Evolutionary conservation across 2,113 vertebrate genomes (phyloP), one percentile per base, ranked within the genome.

Genomic region (Takifugu flavidus): DNA sequence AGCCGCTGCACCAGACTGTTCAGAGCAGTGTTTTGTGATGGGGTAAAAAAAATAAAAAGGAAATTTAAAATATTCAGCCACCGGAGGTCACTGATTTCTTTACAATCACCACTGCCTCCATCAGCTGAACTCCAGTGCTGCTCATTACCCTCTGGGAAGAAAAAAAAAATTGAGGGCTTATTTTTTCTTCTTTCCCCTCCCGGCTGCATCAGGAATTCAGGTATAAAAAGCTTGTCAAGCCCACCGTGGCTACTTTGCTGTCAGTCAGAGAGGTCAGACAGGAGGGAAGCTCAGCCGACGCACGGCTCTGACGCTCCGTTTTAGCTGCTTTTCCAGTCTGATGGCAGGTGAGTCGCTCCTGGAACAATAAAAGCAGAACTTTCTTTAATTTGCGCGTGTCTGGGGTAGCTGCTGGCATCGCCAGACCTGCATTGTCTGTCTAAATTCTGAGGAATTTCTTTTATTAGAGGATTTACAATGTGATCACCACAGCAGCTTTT

Each of bases 211-310:
- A 74, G 77, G 82, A 82, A 72, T 75, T 85, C 58, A 53, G 65
- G 76, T 91, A 85, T 88, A 87, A 82, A 57, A 82, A 84, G 84
- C 78, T 74, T 78, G 89, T 89, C 85, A 87, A 84, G 86, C 82
- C 87, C 83, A 82, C 88, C 83, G 87, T 86, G 90, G 89, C 75
- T 82, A 82, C 85, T 83, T 62, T 59, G 77, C 87, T 87, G 77
- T 89, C 86, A 86, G 88, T 91, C 87, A 90, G 75, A 82, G 75
- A 82, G 86, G 83, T 78, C 78, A 86, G 75, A 55, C 71, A 77
- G 79, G 67, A 83, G 75, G 74, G 77, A 77, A 54, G 74, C 71
- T 71, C 77, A 61, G 77, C 76, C 53, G n/a, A 49, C 4, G 84
- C 74, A 75, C 73, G 82, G 77, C 77, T 47, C 10, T 27, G 52